Conservation (phyloP, 2,797 vertebrate species). For the Fratercula arctica region DNA sequence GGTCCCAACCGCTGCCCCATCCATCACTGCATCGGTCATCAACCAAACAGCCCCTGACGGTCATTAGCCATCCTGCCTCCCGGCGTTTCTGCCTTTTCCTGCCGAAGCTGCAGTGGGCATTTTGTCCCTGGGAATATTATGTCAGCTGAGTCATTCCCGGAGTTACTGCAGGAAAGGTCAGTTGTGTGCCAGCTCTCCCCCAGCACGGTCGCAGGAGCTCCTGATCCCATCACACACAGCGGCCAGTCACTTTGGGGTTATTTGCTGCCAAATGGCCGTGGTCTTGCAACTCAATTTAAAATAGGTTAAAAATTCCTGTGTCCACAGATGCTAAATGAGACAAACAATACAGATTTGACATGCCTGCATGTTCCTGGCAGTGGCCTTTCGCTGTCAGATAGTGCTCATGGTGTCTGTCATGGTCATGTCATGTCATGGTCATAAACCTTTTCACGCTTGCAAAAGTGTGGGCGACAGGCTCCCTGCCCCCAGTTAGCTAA, state of each 20-base stretch:
- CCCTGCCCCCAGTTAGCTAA: neutral
- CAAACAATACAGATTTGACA: neutral
- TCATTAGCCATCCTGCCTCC: neutral
- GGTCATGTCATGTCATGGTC: neutral
- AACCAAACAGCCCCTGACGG: neutral
- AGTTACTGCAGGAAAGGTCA: conserved; percentile 46
- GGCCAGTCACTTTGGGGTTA: neutral
- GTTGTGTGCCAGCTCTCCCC: neutral
- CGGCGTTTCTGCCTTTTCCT: neutral
- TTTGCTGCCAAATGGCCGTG: neutral
- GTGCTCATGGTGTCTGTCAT: neutral
- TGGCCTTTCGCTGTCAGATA: neutral
- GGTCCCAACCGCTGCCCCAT: neutral
- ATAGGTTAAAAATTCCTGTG: conserved; percentile 28
- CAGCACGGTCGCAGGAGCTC: neutral
- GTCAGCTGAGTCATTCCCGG: conserved; percentile 46
- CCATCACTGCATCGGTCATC: neutral
- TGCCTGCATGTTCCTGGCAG: neutral
- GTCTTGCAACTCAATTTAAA: conserved; percentile 15
- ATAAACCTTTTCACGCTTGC: neutral
- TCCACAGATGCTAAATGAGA: neutral
- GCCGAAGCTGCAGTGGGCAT: neutral
- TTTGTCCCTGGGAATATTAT: neutral
- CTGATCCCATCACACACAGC: neutral
- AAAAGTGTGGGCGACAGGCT: neutral